phyloP scores from a whole-genome alignment of 2,888 invertebrate species.

The Pandemis heparana region DNA sequence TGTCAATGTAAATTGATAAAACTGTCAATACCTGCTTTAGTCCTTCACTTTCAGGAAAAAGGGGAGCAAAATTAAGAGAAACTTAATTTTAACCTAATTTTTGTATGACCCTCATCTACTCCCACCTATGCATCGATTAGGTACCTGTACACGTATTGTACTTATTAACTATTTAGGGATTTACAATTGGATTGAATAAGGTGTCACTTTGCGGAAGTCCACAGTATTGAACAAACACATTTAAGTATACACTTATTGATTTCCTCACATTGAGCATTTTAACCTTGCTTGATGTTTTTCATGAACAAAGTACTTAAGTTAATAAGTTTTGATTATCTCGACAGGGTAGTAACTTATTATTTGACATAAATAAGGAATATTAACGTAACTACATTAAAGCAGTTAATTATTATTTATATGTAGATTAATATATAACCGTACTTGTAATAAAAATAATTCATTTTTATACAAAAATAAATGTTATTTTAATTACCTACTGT shows the following conservation, averaged over 20 bases:
- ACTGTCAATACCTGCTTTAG: neutral
- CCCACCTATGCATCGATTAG: constrained; percentile 29
- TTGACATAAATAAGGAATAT: constrained; percentile 5
- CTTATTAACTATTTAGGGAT: neutral
- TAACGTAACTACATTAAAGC: neutral
- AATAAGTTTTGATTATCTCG: constrained; percentile 6
- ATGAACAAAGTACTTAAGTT: constrained; percentile 13
- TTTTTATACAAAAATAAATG: constrained; percentile 32
- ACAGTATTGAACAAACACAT: neutral
- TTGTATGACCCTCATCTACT: neutral
- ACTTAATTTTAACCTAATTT: neutral
- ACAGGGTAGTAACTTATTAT: constrained; percentile 37
- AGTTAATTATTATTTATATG: neutral
- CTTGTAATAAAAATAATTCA: neutral
- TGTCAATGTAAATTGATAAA: neutral
- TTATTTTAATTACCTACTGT: neutral
- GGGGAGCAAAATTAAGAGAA: neutral
- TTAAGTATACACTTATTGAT: neutral
- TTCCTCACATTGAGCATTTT: neutral
- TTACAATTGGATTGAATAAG: neutral
- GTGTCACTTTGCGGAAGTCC: no score
- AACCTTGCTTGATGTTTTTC: neutral
- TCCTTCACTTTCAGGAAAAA: neutral
- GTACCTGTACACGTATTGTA: neutral
- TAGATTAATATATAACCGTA: neutral